phyloP scores from a whole-genome alignment of 2,113 vertebrate genomes.

The Mormoops blainvillei region DNA sequence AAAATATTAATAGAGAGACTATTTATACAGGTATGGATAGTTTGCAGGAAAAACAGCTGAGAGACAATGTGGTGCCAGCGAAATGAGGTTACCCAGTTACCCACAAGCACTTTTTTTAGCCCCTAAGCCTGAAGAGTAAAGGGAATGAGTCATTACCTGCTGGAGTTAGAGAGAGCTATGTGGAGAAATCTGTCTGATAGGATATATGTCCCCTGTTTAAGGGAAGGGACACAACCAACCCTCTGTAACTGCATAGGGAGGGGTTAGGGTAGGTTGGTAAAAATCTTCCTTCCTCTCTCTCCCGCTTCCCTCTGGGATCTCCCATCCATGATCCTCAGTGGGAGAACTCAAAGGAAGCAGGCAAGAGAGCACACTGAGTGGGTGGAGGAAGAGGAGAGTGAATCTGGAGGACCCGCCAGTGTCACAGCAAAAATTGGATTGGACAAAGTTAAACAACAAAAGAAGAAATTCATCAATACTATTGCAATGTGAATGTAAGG shows the following conservation, averaged over 20 bases:
- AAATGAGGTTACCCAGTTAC: not conserved
- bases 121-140: not conserved
- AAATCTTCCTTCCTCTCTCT: not conserved
- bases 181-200: not conserved
- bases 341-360: not conserved
- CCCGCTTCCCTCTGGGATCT: not conserved
- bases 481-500: not conserved
- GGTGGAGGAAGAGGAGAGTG: not conserved
- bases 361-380: not conserved
- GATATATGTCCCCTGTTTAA: not conserved
- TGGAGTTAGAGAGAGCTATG: not conserved
- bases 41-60: not conserved
- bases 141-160: not conserved
- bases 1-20: not conserved
- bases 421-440: not conserved
- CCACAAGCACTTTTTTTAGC: not conserved
- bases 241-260: not conserved
- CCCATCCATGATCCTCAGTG: fast-evolving
- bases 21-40: not conserved
- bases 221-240: no score
- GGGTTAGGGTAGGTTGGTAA: not conserved
- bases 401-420: not conserved
- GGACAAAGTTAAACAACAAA: not conserved
- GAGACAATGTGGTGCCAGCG: not conserved
- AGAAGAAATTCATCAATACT: not conserved